These are phyloP conservation scores for Pantherophis guttatus DNA, from an alignment of 2,113 vertebrate genomes.

Conservation along the genomic window DNA sequence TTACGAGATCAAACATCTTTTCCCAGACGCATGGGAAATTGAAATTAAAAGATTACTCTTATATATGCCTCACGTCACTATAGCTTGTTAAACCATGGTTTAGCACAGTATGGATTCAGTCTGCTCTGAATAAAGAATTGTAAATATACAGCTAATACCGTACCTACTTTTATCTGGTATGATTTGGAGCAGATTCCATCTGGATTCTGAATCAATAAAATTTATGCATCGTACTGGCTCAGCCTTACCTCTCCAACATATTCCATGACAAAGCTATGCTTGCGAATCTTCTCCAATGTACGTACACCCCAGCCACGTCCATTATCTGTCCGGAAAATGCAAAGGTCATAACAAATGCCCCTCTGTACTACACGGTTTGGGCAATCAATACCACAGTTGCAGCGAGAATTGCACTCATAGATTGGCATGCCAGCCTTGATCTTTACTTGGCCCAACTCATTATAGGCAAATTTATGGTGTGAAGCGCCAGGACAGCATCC, in stretches of 20 bases:
- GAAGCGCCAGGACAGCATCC: slow-evolving; percentile 86
- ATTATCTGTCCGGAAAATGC: slow-evolving; percentile 87
- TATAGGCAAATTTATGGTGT: slow-evolving; percentile 83
- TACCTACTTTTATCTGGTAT: background rate
- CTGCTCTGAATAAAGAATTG: background rate
- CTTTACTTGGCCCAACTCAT: slow-evolving; percentile 78
- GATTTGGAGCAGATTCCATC: background rate
- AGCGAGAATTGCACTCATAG: slow-evolving; percentile 88
- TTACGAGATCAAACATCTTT: background rate
- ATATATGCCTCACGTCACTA: background rate
- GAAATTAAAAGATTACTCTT: background rate
- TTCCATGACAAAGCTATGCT: slow-evolving; percentile 93
- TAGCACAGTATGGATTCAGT: background rate
- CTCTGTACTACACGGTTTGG: slow-evolving; percentile 89
- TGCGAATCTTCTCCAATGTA: slow-evolving; percentile 83
- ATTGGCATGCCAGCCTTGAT: slow-evolving; percentile 83
- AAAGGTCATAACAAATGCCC: slow-evolving; percentile 86
- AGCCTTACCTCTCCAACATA: slow-evolving; percentile 88
- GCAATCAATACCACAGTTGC: slow-evolving; percentile 81
- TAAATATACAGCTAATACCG: background rate
- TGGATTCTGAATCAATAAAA: background rate
- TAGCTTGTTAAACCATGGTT: background rate
- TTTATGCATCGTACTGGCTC: background rate
- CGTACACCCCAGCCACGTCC: slow-evolving; percentile 91
- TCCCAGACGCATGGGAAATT: background rate